These are phyloP conservation scores for Drosophila fuyamai DNA, from an alignment of 1,140 invertebrate genomes.

Conservation along the genomic window DNA sequence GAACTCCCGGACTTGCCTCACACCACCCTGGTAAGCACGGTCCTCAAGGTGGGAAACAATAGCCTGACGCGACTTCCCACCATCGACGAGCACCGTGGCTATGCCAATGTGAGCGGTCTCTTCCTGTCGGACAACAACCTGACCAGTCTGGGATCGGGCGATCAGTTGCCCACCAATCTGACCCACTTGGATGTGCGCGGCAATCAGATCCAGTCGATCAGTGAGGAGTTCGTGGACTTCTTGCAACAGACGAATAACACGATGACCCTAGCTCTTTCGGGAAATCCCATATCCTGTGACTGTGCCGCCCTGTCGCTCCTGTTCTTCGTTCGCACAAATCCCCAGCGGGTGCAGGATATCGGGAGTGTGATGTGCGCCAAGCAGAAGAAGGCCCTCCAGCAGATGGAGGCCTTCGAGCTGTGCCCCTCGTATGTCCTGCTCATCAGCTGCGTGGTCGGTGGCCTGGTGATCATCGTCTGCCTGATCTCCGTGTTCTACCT, in stretches of 20 bases:
- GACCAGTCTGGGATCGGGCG: conserved; percentile 64
- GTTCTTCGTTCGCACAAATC: conserved; percentile 86
- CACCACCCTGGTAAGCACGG: conserved; percentile 61
- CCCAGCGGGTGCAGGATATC: conserved; percentile 75
- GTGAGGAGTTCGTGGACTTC: conserved; percentile 73
- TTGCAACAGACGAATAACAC: conserved; percentile 66
- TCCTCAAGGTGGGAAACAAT: conserved; percentile 86
- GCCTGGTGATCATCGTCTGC: conserved; percentile 85
- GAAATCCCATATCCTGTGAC: conserved; percentile 88
- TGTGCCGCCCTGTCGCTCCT: conserved; percentile 86
- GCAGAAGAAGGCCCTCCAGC: conserved; percentile 60
- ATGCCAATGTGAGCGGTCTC: conserved; percentile 85
- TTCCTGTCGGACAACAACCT: conserved; percentile 86
- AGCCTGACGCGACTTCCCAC: conserved; percentile 83
- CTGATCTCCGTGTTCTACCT: conserved; percentile 87
- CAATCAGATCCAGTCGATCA: conserved; percentile 86
- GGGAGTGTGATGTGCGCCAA: conserved; percentile 84
- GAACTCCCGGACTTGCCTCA: conserved; percentile 71
- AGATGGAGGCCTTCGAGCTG: conserved; percentile 85
- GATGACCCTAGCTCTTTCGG: conserved; percentile 85
- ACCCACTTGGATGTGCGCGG: conserved; percentile 85
- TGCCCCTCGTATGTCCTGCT: conserved; percentile 84
- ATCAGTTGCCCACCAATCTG: conserved; percentile 72
- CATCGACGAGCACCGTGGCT: conserved; percentile 65
- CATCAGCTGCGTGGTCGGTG: conserved; percentile 83